Evolutionary conservation across 2,888 invertebrate genomes (phyloP).

Genomic region (Tetragonisca angustula): DNA sequence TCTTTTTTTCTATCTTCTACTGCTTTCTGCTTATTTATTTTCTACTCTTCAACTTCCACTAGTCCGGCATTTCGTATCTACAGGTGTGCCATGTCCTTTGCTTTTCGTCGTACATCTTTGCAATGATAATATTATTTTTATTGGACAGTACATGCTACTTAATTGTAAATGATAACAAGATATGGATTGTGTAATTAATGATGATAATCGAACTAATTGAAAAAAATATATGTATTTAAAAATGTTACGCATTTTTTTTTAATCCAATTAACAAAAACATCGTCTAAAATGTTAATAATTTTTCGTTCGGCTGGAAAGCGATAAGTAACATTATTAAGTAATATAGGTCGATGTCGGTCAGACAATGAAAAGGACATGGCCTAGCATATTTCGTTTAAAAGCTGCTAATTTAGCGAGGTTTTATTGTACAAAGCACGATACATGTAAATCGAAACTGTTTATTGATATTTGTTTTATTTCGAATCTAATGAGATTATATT

Average conservation of each 20-base stretch:
- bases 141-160: slow-evolving; percentile 27
- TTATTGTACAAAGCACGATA: slow-evolving; percentile 53
- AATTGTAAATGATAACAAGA: slow-evolving; percentile 14
- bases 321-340: slow-evolving; percentile 12
- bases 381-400: slow-evolving; percentile 32
- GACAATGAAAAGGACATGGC: slow-evolving; percentile 54
- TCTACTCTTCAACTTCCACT: slow-evolving; percentile 69
- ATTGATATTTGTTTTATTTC: slow-evolving; percentile 3
- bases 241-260: not conserved
- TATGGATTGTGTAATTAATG: slow-evolving; percentile 31
- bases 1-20: slow-evolving; percentile 56
- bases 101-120: slow-evolving; percentile 79
- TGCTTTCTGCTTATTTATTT: slow-evolving; percentile 58
- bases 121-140: slow-evolving; percentile 70
- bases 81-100: slow-evolving; percentile 80
- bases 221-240: not conserved
- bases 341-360: slow-evolving; percentile 11
- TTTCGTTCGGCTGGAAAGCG: not conserved
- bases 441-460: slow-evolving; percentile 11
- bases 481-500: slow-evolving; percentile 35
- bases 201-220: slow-evolving; percentile 24
- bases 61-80: slow-evolving; percentile 82
- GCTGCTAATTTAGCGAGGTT: slow-evolving; percentile 45
- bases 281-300: not conserved
- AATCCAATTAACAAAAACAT: not conserved